Base-by-base conservation (phyloP, 1,140 invertebrate genomes). In the Leptinotarsa lineolata region DNA sequence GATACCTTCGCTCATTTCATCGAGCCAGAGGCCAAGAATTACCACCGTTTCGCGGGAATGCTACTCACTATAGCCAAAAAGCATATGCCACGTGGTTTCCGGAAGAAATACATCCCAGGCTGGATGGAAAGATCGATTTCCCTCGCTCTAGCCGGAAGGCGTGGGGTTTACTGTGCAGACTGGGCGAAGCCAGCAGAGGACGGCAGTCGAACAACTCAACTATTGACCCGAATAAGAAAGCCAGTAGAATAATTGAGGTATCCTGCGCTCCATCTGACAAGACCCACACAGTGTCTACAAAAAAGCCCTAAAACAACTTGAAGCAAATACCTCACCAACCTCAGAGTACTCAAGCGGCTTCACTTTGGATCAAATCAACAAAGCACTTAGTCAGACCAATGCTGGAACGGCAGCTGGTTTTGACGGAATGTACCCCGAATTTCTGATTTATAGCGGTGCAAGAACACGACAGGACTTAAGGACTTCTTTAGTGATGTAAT, bases 71-170 rank as follows among this genome's bases (percentile, higher is more conserved):
- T 58, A 58, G 54, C 12, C 54, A 58, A 58, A 18, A 58, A 58
- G 0, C 54, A 58, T 58, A 58, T 58, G 11, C 12, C 54, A 58
- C 54, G 12, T 18, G 54, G 54, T 58, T 58, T 58, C 48, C 16
- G 48, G 48, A 54, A 54, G 48, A 16, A 54, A 54, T 54, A 54
- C 48, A 54, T 54, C 48, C 48, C 48, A 16, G 48, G 48, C 48
- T 54, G 48, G 48, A 54, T 16, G 48, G 48, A 54, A 54, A 16
- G 16, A 11, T 54, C 48, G 48, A 54, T 54, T 54, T 54, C 48
- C 16, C 48, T 54, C 48, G 48, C 48, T 61, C 60, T 61, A 61
- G 60, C 20, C 60, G 60, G 20, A 61, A 61, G 60, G 48, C 48
- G 48, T 54, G 48, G 48, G 48, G 48, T 16, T 16, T 54, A 12